phyloP scores from a whole-genome alignment of 2,888 invertebrate species.

The Seira musarum region DNA sequence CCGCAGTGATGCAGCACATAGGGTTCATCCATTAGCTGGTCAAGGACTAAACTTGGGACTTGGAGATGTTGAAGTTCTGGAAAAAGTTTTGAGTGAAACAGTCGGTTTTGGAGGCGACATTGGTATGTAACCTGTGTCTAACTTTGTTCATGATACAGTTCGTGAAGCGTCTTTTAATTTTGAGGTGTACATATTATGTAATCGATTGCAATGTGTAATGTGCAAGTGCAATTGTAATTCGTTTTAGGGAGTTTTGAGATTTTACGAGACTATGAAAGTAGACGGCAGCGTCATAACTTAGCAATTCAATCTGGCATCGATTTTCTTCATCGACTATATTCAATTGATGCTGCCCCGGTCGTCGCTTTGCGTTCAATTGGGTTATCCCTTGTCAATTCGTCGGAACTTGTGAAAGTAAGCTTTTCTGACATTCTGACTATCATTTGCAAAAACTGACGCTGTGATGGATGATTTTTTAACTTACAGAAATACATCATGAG shows the following conservation, averaged over 20 bases:
- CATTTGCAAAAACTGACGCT: background rate
- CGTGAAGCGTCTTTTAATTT: background rate
- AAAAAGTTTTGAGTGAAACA: constrained; percentile 80
- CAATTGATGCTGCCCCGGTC: constrained; percentile 77
- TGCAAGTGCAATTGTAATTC: background rate
- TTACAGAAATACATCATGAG: constrained; percentile 65
- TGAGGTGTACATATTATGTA: background rate
- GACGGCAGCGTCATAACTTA: constrained; percentile 88
- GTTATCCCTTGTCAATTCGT: constrained; percentile 84
- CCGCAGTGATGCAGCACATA: constrained; percentile 86
- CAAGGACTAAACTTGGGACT: constrained; percentile 99
- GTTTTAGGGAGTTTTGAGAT: constrained; percentile 79
- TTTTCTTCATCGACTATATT: constrained; percentile 88
- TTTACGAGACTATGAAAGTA: constrained; percentile 87
- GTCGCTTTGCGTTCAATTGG: constrained; percentile 88
- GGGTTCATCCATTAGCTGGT: constrained; percentile 96
- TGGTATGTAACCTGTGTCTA: constrained; percentile 76
- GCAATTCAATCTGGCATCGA: constrained; percentile 92
- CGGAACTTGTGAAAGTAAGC: constrained; percentile 82
- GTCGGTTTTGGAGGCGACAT: constrained; percentile 83
- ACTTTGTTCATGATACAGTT: background rate
- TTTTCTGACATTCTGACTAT: background rate
- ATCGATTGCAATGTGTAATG: background rate
- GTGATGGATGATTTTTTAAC: constrained; percentile 15
- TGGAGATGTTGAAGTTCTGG: constrained; percentile 88